Percentiles rank a stretch among this genome's conserved stretches.
phyloP scores from a whole-genome alignment of 2,797 vertebrate species.

The Falco concolor region DNA sequence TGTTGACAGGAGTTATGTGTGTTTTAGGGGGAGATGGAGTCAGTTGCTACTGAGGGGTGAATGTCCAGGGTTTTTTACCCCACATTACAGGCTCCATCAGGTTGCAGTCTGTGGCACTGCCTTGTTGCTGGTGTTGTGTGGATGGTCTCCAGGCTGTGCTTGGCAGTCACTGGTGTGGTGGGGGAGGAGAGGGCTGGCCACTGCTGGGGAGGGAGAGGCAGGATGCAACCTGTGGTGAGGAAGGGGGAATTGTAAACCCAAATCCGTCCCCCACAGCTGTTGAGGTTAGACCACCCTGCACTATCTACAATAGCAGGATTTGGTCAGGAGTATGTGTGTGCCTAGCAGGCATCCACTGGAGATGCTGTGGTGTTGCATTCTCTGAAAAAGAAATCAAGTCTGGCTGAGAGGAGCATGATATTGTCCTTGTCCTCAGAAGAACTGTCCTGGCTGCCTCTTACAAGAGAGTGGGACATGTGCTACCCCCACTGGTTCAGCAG shows the following conservation, averaged over 20 bases:
- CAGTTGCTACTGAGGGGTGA: background rate
- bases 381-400: background rate
- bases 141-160: background rate
- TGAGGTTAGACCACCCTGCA: background rate
- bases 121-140: background rate
- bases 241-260: background rate
- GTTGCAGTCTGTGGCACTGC: background rate
- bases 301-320: background rate
- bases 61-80: background rate
- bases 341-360: background rate
- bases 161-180: background rate
- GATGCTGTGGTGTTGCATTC: background rate
- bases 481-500: background rate
- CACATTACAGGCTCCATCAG: rapidly evolving
- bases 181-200: background rate
- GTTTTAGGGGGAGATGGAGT: background rate
- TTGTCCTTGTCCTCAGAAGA: background rate
- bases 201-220: background rate
- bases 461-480: background rate
- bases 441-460: background rate
- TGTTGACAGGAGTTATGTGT: background rate
- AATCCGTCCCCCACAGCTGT: background rate
- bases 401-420: background rate
- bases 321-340: background rate
- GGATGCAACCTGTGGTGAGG: background rate